A percentile compares a stretch with the other conserved stretches of the same genome.
These are phyloP conservation scores for Martes martes DNA, from an alignment of 2,113 vertebrate genomes.

Conservation along the genomic window DNA sequence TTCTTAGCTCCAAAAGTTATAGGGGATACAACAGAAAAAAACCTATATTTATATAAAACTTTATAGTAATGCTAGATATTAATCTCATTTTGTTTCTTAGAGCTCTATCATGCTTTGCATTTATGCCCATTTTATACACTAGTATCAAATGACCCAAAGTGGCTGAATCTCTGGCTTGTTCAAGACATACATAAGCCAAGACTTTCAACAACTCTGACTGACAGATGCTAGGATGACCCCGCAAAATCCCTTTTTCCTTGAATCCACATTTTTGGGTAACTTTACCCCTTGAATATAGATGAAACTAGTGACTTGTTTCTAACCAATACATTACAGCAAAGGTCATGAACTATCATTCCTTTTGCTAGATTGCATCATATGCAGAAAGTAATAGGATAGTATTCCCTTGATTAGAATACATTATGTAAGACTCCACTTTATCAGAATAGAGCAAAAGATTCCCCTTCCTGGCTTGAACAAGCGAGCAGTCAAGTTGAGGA, in stretches of 20 bases:
- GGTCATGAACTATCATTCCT: neutral
- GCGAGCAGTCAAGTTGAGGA: neutral
- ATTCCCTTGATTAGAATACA: neutral
- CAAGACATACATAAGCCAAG: neutral
- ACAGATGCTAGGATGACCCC: neutral
- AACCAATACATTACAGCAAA: neutral
- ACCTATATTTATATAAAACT: neutral
- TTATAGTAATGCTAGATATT: neutral
- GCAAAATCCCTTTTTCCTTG: neutral
- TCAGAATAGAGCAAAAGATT: neutral
- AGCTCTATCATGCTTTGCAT: neutral
- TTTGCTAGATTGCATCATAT: neutral
- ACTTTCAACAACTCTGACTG: neutral
- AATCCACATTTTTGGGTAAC: neutral
- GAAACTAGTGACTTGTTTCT: neutral
- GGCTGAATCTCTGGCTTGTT: neutral
- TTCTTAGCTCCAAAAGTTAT: neutral
- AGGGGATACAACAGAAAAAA: neutral
- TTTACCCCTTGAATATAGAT: neutral
- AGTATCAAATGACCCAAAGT: neutral
- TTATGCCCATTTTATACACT: neutral
- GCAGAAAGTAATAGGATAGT: neutral
- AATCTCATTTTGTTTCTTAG: neutral
- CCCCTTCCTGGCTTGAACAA: neutral
- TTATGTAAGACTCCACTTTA: neutral